phyloP scores from a whole-genome alignment of 2,113 vertebrate species.

The Quiscalus mexicanus region DNA sequence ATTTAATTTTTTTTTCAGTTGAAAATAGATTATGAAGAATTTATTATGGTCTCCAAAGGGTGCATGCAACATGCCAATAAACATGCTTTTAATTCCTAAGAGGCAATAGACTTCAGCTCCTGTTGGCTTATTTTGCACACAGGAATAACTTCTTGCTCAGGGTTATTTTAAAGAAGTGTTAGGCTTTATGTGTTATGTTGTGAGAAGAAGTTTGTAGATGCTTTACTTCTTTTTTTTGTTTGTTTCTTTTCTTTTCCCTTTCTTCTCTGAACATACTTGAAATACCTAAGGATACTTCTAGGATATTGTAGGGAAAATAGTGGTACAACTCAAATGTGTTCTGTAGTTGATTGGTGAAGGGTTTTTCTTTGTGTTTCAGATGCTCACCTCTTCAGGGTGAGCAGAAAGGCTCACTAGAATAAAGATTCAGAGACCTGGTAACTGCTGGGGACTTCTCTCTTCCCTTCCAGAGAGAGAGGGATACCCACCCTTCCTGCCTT shows the following conservation, averaged over 20 bases:
- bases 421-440: background rate
- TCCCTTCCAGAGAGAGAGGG: background rate
- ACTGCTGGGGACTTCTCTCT: background rate
- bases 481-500: constrained; percentile 28
- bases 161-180: background rate
- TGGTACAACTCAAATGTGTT: background rate
- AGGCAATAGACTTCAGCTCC: background rate
- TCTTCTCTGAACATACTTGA: background rate
- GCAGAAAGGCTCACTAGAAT: background rate
- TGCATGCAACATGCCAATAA: background rate
- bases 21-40: background rate
- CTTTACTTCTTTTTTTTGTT: background rate
- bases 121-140: background rate
- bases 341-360: background rate
- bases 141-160: background rate
- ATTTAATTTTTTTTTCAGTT: background rate
- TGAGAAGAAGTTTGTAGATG: background rate
- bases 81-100: background rate
- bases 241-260: background rate
- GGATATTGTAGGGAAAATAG: background rate
- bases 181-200: background rate
- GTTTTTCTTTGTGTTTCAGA: background rate
- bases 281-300: background rate
- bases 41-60: background rate
- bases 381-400: background rate